phyloP scores from a whole-genome alignment of 2,113 vertebrate genomes.

The Pygoscelis adeliae region DNA sequence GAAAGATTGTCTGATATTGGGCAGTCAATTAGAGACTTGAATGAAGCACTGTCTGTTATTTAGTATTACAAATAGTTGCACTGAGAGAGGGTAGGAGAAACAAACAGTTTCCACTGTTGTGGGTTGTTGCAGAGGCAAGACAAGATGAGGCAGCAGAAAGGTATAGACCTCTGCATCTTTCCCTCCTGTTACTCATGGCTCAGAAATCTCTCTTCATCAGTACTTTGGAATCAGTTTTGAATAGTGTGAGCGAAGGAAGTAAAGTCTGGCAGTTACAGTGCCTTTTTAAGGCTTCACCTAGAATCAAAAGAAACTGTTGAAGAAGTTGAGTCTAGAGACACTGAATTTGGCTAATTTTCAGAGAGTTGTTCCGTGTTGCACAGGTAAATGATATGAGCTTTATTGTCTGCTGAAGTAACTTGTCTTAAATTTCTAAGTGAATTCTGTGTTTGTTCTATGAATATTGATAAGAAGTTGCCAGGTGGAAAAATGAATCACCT shows the following conservation, averaged over 20 bases:
- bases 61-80: not conserved
- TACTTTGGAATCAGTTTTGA: not conserved
- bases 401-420: conserved; percentile 11
- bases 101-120: not conserved
- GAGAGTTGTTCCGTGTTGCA: not conserved
- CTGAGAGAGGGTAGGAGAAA: not conserved
- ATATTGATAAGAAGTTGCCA: conserved; percentile 26
- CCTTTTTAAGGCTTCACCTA: not conserved
- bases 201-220: not conserved
- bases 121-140: not conserved
- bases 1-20: not conserved
- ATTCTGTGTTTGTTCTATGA: conserved; percentile 7
- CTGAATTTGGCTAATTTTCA: conserved; percentile 17
- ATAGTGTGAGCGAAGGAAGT: not conserved
- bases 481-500: conserved; percentile 23
- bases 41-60: not conserved
- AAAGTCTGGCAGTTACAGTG: not conserved
- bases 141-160: not conserved
- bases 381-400: not conserved
- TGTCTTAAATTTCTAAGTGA: not conserved
- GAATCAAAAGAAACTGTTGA: not conserved
- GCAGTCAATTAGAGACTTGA: not conserved
- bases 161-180: accelerated
- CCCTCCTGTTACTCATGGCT: not conserved
- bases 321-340: not conserved